These are phyloP conservation scores for Percopsis omiscomaycus DNA, from an alignment of 2,797 vertebrate genomes.

Conservation along the genomic window DNA sequence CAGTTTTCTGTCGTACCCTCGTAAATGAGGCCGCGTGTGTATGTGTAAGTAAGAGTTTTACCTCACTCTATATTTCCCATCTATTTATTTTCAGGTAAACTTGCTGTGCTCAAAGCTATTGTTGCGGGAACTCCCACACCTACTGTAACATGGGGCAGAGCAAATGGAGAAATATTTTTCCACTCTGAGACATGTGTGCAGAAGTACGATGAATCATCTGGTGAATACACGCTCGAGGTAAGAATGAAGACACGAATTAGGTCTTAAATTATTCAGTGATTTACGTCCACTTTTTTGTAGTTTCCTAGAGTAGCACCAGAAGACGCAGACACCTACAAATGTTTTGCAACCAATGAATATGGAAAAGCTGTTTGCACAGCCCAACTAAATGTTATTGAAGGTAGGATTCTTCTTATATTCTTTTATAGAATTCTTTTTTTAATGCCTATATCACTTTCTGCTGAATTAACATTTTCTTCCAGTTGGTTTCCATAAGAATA, in stretches of 20 bases:
- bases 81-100: conserved; percentile 77
- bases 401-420: conserved; percentile 60
- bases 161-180: conserved; percentile 73
- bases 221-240: conserved; percentile 85
- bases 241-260: conserved; percentile 19
- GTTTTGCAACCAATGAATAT: conserved; percentile 81
- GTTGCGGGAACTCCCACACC: conserved; percentile 83
- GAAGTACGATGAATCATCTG: conserved; percentile 62
- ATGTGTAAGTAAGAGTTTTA: no score
- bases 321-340: conserved; percentile 87
- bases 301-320: conserved; percentile 76
- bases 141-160: conserved; percentile 78
- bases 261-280: neutral
- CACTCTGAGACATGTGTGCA: conserved; percentile 74
- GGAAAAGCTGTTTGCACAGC: conserved; percentile 85
- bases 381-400: conserved; percentile 83
- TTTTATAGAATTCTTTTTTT: neutral
- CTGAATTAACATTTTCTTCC: conserved; percentile 38
- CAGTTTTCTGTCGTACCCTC: no score
- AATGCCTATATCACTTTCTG: neutral
- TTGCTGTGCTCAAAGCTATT: conserved; percentile 82
- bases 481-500: conserved; percentile 88
- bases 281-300: conserved; percentile 60
- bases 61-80: neutral
- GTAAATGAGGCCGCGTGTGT: no score